These are phyloP conservation scores for Nothoprocta perdicaria DNA, from an alignment of 2,113 vertebrate species.

Conservation along the genomic window DNA sequence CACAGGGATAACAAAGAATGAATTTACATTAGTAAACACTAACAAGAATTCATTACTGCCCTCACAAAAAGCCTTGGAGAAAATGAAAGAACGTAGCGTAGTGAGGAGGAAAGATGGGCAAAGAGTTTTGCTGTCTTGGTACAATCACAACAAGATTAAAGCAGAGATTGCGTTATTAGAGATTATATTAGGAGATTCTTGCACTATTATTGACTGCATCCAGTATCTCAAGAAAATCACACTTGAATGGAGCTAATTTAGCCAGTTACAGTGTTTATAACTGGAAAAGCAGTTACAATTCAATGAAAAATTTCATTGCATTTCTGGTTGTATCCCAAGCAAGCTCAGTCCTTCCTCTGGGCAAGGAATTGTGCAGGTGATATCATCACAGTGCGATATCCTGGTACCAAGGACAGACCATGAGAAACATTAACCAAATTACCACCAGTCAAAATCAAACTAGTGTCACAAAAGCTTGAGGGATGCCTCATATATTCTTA, in stretches of 20 bases:
- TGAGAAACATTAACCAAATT: not conserved
- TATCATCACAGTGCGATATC: not conserved
- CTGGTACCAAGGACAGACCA: not conserved
- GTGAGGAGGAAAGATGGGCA: not conserved
- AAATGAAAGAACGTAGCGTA: not conserved
- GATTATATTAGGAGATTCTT: not conserved
- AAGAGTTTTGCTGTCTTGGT: not conserved
- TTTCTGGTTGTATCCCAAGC: not conserved
- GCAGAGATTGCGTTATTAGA: not conserved
- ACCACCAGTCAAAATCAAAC: not conserved
- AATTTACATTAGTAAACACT: conserved; percentile 69
- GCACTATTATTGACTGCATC: not conserved
- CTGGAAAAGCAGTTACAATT: conserved; percentile 1
- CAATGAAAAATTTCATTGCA: not conserved
- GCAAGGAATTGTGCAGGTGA: not conserved
- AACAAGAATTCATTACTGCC: conserved; percentile 71
- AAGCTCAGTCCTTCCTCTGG: not conserved
- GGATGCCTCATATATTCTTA: conserved; percentile 15
- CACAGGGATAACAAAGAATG: conserved; percentile 58
- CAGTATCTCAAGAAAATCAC: not conserved
- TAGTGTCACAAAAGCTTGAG: conserved; percentile 11
- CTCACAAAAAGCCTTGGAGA: conserved; percentile 35
- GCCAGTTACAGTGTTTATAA: not conserved
- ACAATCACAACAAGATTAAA: not conserved
- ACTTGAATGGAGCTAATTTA: not conserved